These are phyloP conservation scores for Empidonax alnorum DNA, from an alignment of 2,113 vertebrate species.

Conservation along the genomic window DNA sequence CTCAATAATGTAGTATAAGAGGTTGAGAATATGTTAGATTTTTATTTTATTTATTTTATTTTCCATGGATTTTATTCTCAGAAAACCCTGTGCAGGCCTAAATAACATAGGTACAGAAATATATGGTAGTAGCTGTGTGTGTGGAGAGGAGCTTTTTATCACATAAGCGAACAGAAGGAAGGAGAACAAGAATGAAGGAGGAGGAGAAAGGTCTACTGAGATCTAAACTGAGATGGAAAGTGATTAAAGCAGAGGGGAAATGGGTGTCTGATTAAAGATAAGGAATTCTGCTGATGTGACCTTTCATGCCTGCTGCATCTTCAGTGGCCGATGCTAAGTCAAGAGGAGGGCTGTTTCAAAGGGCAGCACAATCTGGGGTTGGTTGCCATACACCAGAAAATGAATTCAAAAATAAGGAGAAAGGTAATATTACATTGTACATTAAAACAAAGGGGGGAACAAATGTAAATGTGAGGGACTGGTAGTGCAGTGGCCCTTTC, in stretches of 20 bases:
- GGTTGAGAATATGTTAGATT: background rate
- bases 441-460: background rate
- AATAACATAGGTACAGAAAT: background rate
- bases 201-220: background rate
- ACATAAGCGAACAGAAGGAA: background rate
- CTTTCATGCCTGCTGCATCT: background rate
- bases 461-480: background rate
- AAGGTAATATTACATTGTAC: background rate
- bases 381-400: background rate
- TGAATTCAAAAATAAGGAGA: background rate
- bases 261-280: background rate
- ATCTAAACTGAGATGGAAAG: conserved; percentile 4
- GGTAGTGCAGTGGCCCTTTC: background rate
- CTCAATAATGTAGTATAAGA: background rate
- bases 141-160: background rate
- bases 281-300: background rate
- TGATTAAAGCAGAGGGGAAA: background rate
- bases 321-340: background rate
- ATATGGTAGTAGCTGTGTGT: background rate
- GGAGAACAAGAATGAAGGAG: background rate
- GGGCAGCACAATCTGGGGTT: background rate
- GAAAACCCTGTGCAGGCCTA: background rate
- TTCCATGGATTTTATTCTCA: background rate
- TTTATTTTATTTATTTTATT: background rate
- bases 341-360: background rate